phyloP scores from a whole-genome alignment of 1,140 invertebrate genomes.

The Meloidogyne exigua region DNA sequence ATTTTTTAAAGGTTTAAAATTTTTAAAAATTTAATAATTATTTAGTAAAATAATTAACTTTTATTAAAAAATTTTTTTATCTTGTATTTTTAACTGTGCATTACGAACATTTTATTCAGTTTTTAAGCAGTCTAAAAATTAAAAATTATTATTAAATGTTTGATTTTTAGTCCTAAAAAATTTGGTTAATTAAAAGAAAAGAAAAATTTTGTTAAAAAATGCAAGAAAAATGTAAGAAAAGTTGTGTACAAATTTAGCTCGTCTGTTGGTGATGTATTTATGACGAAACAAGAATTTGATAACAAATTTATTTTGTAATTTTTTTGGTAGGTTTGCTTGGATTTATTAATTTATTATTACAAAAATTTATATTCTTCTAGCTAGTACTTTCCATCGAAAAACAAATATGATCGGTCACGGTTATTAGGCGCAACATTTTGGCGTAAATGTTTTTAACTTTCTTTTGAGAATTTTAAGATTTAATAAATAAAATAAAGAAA shows the following conservation, averaged over 20 bases:
- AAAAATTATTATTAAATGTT: neutral
- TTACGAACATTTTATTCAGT: neutral
- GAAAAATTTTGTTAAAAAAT: neutral
- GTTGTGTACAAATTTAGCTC: neutral
- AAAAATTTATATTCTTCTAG: neutral
- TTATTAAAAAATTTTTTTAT: too few relatives aligned
- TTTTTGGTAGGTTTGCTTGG: neutral
- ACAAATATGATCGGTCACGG: neutral
- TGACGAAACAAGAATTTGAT: neutral
- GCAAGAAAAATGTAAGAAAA: neutral
- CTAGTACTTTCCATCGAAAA: neutral
- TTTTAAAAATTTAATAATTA: too few relatives aligned
- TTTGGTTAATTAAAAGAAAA: neutral
- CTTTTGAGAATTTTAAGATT: too few relatives aligned
- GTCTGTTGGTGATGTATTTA: neutral
- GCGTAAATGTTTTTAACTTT: too few relatives aligned
- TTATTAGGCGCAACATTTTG: neutral
- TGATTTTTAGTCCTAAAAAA: neutral
- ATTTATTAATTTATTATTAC: constrained; percentile 3
- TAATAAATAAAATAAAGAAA: too few relatives aligned
- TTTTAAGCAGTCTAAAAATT: neutral
- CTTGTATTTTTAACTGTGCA: neutral
- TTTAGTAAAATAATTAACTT: too few relatives aligned
- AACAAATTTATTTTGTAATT: neutral
- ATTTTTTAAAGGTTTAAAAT: too few relatives aligned